Evolutionary conservation across 1,140 invertebrate genomes (phyloP).

Genomic region (Hyles vespertilio): DNA sequence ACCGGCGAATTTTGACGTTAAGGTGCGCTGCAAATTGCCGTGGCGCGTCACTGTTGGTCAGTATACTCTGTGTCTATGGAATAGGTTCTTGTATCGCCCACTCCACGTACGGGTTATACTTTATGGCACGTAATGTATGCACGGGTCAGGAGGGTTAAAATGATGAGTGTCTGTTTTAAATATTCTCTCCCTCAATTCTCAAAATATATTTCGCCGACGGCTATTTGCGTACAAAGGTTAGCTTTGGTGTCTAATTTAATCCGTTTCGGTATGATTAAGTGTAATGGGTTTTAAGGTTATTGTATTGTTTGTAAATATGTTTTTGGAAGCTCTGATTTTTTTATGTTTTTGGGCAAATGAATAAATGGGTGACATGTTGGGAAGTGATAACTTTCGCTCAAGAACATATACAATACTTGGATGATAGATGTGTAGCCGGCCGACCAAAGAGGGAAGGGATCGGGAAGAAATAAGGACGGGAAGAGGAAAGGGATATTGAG

Average conservation of each 20-base stretch:
- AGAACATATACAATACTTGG: too few species aligned
- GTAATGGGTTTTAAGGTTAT: slow-evolving; percentile 7
- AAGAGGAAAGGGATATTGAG: too few species aligned
- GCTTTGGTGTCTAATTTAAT: slow-evolving; percentile 31
- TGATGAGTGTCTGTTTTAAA: slow-evolving; percentile 53
- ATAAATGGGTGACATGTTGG: too few species aligned
- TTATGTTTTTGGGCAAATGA: too few species aligned
- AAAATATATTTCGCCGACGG: slow-evolving; percentile 35
- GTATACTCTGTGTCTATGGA: slow-evolving; percentile 8
- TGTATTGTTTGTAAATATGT: slow-evolving; percentile 8
- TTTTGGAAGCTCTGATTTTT: neutral
- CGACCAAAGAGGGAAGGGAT: too few species aligned
- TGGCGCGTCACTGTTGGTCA: slow-evolving; percentile 17
- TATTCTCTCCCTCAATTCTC: slow-evolving; percentile 47
- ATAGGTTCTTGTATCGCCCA: neutral
- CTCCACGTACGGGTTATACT: neutral
- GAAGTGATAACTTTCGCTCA: too few species aligned
- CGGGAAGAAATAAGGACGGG: too few species aligned
- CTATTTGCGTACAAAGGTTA: slow-evolving; percentile 34
- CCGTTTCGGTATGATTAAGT: slow-evolving; percentile 39
- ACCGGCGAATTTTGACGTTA: slow-evolving; percentile 48
- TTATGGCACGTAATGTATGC: slow-evolving; percentile 31
- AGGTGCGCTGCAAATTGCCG: slow-evolving; percentile 49
- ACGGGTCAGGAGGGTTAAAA: slow-evolving; percentile 45
- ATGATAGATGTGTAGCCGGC: too few species aligned